A percentile compares a stretch with the other conserved stretches of the same genome.
phyloP scores from a whole-genome alignment of 2,113 vertebrate species.

The Chaetops frenatus region DNA sequence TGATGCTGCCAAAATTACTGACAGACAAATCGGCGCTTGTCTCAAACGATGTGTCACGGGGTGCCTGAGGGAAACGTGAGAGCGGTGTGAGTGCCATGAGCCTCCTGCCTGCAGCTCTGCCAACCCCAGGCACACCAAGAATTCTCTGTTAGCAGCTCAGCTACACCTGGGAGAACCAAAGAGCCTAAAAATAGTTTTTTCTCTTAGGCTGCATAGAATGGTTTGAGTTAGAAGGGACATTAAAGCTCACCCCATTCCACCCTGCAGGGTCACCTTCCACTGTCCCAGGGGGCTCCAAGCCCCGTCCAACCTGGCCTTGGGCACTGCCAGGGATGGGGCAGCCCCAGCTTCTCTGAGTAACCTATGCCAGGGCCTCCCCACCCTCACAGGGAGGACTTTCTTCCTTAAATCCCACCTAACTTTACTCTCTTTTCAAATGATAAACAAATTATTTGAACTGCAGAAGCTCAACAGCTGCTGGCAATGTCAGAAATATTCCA shows the following conservation, averaged over 20 bases:
- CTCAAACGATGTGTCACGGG: neutral
- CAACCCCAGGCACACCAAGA: neutral
- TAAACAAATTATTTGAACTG: neutral
- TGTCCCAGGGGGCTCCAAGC: rapidly evolving
- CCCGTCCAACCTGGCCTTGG: rapidly evolving
- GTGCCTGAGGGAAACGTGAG: neutral
- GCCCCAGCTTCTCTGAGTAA: neutral
- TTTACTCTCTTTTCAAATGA: neutral
- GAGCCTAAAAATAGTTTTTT: neutral
- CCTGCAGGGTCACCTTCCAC: neutral
- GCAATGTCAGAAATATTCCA: neutral
- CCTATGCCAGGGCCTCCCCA: rapidly evolving
- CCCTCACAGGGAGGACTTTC: neutral
- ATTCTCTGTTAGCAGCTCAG: neutral
- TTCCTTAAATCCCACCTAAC: neutral
- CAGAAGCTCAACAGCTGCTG: neutral
- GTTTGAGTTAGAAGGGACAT: neutral
- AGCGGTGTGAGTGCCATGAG: rapidly evolving
- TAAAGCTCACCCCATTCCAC: rapidly evolving
- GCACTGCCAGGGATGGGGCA: neutral
- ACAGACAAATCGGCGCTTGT: neutral
- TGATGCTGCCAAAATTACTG: neutral
- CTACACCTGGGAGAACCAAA: neutral
- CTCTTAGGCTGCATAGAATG: neutral
- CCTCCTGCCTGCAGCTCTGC: neutral